Evolutionary conservation across 2,113 vertebrate genomes (phyloP).

Genomic region (Orycteropus afer): DNA sequence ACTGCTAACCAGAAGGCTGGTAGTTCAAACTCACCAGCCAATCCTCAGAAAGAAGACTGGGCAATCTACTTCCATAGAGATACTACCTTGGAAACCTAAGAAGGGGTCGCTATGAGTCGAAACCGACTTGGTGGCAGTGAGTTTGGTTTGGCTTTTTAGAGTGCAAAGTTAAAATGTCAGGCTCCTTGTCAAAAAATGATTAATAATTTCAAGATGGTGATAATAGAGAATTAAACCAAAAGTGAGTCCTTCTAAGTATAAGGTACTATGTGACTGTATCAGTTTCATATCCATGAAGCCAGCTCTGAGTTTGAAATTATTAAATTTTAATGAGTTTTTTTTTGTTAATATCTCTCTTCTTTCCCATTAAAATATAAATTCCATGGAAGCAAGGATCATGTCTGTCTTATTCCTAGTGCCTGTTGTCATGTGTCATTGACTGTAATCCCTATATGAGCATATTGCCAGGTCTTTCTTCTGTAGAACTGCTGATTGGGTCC

Average conservation of each 20-base stretch:
- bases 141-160: no score
- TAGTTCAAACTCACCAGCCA: no score
- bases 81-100: no score
- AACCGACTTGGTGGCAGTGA: no score
- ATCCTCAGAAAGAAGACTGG: no score
- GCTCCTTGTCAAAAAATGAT: neutral
- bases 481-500: neutral
- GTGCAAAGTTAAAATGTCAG: neutral
- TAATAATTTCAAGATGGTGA: conserved; percentile 13
- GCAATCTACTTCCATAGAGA: no score
- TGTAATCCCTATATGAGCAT: neutral
- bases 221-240: neutral
- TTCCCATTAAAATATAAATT: neutral
- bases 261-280: neutral
- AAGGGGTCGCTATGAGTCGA: no score
- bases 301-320: neutral
- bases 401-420: neutral
- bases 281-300: neutral
- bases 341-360: neutral
- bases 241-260: neutral
- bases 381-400: neutral
- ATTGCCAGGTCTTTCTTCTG: neutral
- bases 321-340: neutral
- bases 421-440: neutral
- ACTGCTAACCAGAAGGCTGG: no score